Base-by-base conservation (phyloP, 2,888 invertebrate genomes). In the Rhogogaster chlorosoma region DNA sequence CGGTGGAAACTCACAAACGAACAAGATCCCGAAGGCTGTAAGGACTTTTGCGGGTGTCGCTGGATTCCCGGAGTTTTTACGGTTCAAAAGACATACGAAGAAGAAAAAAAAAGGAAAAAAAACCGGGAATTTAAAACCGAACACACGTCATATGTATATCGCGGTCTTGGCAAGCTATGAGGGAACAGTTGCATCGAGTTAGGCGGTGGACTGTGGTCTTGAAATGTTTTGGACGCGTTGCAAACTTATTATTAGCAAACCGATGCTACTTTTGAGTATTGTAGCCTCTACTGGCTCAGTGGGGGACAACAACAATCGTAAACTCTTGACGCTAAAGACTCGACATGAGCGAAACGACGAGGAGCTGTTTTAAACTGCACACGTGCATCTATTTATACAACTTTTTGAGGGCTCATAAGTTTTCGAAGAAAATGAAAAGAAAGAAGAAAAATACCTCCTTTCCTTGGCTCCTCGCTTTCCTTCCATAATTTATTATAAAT, bases 221-320 rank as follows among this genome's bases (percentile, higher is more conserved):
- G 82, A 83, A 83, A 83, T 67, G 67, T 64, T 83, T 83, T 83
- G 67, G 82, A 83, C 82, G 29, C 67, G 67, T 29, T 83, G 82
- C 82, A 83, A 83, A 42, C 67, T 83, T 83, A 83, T 83, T 83
- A 67, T 83, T 67, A 83, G 82, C 67, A 18, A n/a, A 32, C 29
- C 10, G 82, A 67, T 67, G 67, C 82, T 64, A 67, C 64, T 82
- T 83, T 67, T 67, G 61, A 57, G n/a, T 38, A 83, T 67, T 45
- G 82, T 67, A 49, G 82, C 71, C 42, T 73, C 71, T 22, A 2
- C 12, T 22, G 18, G 18, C 4, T 9, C 67, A 29, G 12, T 9
- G 32, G 36, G 36, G 67, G 45, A 45, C 67, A 32, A 83, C 67
- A 83, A 83, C 82, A 57, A 78, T 78, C 78, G 67, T 67, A 67